Evolutionary conservation across 2,888 invertebrate genomes (phyloP).

Genomic region (Sepioteuthis lessoniana): DNA sequence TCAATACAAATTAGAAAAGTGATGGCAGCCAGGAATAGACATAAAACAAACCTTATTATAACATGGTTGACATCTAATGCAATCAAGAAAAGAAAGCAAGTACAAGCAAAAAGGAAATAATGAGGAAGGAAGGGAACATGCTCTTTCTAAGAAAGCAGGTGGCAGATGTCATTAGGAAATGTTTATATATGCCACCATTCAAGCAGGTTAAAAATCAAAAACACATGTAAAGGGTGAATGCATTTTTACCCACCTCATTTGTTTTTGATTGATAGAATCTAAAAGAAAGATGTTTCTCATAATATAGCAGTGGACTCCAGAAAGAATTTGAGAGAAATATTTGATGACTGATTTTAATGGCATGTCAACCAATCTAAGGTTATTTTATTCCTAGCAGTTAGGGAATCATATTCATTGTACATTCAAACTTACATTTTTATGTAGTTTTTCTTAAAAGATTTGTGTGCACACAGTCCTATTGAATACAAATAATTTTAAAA

Average conservation of each 20-base stretch:
- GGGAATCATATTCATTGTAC: too few relatives aligned
- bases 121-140: not conserved
- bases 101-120: slow-evolving; percentile 2
- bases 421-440: too few relatives aligned
- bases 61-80: not conserved
- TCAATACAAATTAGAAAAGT: not conserved
- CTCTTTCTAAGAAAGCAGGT: not conserved
- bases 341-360: too few relatives aligned
- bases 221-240: not conserved
- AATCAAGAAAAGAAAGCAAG: not conserved
- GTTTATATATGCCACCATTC: not conserved
- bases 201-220: not conserved
- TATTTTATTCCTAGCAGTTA: too few relatives aligned
- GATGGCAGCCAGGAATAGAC: not conserved
- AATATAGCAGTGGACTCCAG: not conserved
- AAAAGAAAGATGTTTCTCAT: not conserved
- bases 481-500: too few relatives aligned
- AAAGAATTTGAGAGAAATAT: not conserved
- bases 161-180: not conserved
- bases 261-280: not conserved
- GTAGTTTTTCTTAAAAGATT: too few relatives aligned
- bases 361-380: too few relatives aligned
- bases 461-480: too few relatives aligned
- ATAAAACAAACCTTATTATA: not conserved
- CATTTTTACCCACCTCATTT: not conserved